Base-by-base conservation (phyloP, 2,113 vertebrate species). In the Cebus imitator region DNA sequence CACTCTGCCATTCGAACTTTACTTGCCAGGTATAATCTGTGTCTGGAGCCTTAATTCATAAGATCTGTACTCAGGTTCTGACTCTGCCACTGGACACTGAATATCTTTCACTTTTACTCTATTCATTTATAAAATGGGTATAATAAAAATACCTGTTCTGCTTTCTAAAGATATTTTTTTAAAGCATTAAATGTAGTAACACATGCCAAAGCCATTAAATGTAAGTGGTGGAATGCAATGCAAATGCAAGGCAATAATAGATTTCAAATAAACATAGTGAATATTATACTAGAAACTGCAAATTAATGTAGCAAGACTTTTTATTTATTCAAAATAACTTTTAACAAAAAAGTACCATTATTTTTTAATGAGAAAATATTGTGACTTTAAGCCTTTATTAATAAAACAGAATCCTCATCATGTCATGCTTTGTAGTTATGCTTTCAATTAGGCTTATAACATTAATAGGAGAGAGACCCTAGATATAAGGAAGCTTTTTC, bases 391-490 rank as follows among this genome's bases (percentile, higher is more conserved):
- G 66, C 10, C 7, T 68, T 87, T 35, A 40, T 89, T 35, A 45
- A 4, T 64, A 5, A 87, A 72, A 91, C 79, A 35, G 52, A 73
- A 50, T 96, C 4, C 18, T 94, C n/a, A 80, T 70, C 58, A 76
- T 80, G 23, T 17, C 52, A 43, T 92, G 14, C 12, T 37, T 89
- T 93, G 87, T 64, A 70, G 25, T 37, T 78, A 66, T 37, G 8
- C 13, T 66, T 87, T 92, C 64, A 95, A 3, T 82, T 93, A 8
- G 21, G 86, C 82, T 97, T 89, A 93, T 94, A 70, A 90, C 81
- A 87, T 80, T 79, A 91, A 81, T 8, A 88, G 35, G 11, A 23
- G 88, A 72, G 20, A 68, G 9, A 85, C 25, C 21, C 40, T 82
- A 76, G 32, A 43, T 94, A 3, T 85, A 80, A 75, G 40, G 35